Base-by-base conservation (phyloP, 2,888 invertebrate genomes). In the Campopleginae sp. region DNA sequence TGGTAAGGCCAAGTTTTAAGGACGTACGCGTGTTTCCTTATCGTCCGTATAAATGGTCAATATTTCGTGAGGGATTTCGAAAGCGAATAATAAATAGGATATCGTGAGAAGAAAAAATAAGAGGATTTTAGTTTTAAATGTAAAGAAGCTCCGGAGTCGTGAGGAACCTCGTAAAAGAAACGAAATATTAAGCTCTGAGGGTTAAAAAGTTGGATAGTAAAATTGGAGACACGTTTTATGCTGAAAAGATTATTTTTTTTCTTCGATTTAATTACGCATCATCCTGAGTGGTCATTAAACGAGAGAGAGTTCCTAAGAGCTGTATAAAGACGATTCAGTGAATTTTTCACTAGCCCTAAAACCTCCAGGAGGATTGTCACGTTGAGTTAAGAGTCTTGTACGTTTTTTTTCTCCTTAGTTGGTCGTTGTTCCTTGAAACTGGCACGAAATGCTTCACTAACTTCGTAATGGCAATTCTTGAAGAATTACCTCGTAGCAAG, bases 401-500 rank as follows among this genome's bases (percentile, higher is more conserved):
- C 51, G n/a, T n/a, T n/a, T 71, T 51, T 31, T 63, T 51, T n/a
- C 31, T 33, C 38, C 58, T 38, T 17, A 1, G 1, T 5, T 27
- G 27, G 6, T 48, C 17, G 27, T 33, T 19, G 58, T n/a, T 58
- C 27, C 54, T 23, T 65, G 76, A 58, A 31, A n/a, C 84, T 80
- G 84, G 80, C 72, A 80, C 76, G 80, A 72, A 66, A 65, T 76
- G 80, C 46, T 72, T 66, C 48, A 19, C 66, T 51, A 72, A 80
- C 65, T 58, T 84, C 42, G 71, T 80, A 76, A 80, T 54, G 72
- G 80, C 76, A 71, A 80, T 77, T 76, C 46, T 51, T 38, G 63
- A 10, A 63, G 68, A 63, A 46, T 38, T 75, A 51, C 61, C 68
- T 31, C 68, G 72, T 78, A 72, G 38, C 31, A 33, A 66, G 42